phyloP scores from a whole-genome alignment of 1,140 invertebrate species.

The Brachystomella parvula region DNA sequence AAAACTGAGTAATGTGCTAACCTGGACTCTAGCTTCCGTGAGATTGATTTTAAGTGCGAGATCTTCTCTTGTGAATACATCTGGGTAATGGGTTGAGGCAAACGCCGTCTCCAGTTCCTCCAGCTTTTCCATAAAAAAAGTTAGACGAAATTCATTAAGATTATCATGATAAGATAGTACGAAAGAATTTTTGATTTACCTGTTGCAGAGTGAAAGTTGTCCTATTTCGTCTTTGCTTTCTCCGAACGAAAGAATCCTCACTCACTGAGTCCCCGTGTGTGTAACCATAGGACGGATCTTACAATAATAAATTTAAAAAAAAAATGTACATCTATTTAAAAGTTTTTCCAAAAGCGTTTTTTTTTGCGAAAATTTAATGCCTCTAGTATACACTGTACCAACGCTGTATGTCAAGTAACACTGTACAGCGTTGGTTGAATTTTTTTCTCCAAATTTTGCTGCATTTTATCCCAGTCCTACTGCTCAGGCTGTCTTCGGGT shows the following conservation, averaged over 20 bases:
- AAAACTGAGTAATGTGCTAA: too few species aligned
- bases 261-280: slow-evolving; percentile 76
- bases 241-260: slow-evolving; percentile 90
- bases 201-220: slow-evolving; percentile 96
- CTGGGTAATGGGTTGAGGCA: slow-evolving; percentile 94
- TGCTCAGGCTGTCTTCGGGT: too few species aligned
- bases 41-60: slow-evolving; percentile 97
- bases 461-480: too few species aligned
- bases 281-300: slow-evolving; percentile 81
- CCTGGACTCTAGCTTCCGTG: slow-evolving; percentile 94
- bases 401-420: too few species aligned
- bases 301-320: slow-evolving; percentile 41
- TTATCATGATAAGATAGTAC: neutral
- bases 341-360: too few species aligned
- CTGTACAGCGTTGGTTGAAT: too few species aligned
- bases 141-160: neutral
- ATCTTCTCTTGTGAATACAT: slow-evolving; percentile 61
- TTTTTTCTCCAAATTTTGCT: too few species aligned
- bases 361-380: slow-evolving; percentile 1
- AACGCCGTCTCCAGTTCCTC: slow-evolving; percentile 96
- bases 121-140: slow-evolving; percentile 50
- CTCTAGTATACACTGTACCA: too few species aligned
- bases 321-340: too few species aligned
- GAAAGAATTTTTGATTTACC: slow-evolving; percentile 48
- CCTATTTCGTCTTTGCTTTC: slow-evolving; percentile 89